Evolutionary conservation across 2,113 vertebrate species (phyloP), one percentile per base, ranked within the genome.

Genomic region (Aptenodytes patagonicus): DNA sequence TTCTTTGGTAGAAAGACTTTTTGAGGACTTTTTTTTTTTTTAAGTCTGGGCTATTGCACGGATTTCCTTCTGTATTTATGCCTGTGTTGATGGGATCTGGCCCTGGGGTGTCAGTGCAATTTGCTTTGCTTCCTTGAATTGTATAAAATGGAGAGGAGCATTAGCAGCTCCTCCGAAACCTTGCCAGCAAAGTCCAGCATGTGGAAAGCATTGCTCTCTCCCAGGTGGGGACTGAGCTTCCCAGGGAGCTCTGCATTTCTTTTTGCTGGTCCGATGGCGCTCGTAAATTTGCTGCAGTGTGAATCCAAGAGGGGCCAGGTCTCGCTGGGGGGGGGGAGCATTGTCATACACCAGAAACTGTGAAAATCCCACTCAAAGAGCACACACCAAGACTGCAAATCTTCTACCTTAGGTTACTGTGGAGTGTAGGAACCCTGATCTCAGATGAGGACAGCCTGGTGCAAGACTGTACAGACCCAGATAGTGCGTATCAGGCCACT

Each of bases 401-500:
- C 9, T 34, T 51, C 84, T 64, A 1, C 32, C 34, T 28, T 16
- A 8, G 34, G 52, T 52, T 21, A 5, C 26, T 13, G 44, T 7
- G 55, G 54, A 24, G 46, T 3, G 0, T 2, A 6, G 49, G 49
- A 40, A n/a, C 72, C 38, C 49, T 13, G 47, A 0, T 36, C 10
- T 22, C 1, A 1, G 46, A 8, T 0, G 3, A 34, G 40, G 47
- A 42, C 7, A 13, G 8, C 25, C 22, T 54, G 61, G 29, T n/a
- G 12, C 28, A 22, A 16, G 69, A 9, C 47, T 12, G 28, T 17
- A 5, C 21, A 21, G 36, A 40, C 9, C 6, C 60, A n/a, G 28
- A 10, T 1, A 31, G 46, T 1, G 31, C 17, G 0, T 1, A 3
- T 13, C 11, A 4, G 18, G 9, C 66, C 34, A 7, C 72, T 47